phyloP scores from a whole-genome alignment of 1,140 invertebrate genomes.

The Diorhabda carinulata region DNA sequence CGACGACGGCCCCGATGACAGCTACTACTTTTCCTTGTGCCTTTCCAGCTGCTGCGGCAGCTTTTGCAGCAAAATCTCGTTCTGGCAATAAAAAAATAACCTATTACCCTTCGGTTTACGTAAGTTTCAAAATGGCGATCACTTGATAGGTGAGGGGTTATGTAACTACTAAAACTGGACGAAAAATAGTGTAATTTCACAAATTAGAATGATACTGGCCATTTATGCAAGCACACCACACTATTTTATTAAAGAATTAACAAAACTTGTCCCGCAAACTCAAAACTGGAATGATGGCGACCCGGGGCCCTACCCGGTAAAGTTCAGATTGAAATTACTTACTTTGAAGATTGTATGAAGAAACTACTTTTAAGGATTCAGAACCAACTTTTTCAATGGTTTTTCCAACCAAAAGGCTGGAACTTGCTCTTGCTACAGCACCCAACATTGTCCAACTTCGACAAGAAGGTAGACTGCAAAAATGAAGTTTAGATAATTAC shows the following conservation, averaged over 20 bases:
- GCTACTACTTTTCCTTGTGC: slow-evolving; percentile 77
- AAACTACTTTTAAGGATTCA: slow-evolving; percentile 41
- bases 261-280: too few relatives aligned
- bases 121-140: slow-evolving; percentile 35
- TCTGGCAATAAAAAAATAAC: slow-evolving; percentile 29
- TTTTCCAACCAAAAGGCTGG: slow-evolving; percentile 48
- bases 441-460: slow-evolving; percentile 43
- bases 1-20: slow-evolving; percentile 99
- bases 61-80: slow-evolving; percentile 44
- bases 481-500: not conserved
- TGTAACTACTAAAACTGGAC: slow-evolving; percentile 23
- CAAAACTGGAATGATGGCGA: too few relatives aligned
- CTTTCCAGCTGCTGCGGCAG: slow-evolving; percentile 48
- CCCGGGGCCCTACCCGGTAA: too few relatives aligned
- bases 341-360: slow-evolving; percentile 37
- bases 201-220: too few relatives aligned
- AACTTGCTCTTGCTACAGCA: slow-evolving; percentile 43
- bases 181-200: not conserved
- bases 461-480: slow-evolving; percentile 20
- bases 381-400: slow-evolving; percentile 43
- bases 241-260: too few relatives aligned
- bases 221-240: too few relatives aligned
- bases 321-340: slow-evolving; percentile 23
- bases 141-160: slow-evolving; percentile 21
- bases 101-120: slow-evolving; percentile 21